These are phyloP conservation scores for Esox niger DNA, from an alignment of 2,113 vertebrate genomes.

Conservation along the genomic window DNA sequence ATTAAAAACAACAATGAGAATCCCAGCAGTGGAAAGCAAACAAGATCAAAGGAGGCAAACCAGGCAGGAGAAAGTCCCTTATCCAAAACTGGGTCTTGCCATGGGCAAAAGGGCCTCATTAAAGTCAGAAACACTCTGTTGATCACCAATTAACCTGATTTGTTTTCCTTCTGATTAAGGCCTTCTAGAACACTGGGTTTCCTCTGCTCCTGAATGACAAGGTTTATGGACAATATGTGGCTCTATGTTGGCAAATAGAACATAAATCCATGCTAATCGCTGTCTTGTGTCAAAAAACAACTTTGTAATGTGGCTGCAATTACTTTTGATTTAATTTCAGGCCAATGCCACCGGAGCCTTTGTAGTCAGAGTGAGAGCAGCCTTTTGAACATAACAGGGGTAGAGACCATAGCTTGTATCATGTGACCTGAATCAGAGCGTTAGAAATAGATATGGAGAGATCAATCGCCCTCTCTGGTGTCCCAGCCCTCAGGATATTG, in stretches of 20 bases:
- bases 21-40: slow-evolving; percentile 80
- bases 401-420: slow-evolving; percentile 33
- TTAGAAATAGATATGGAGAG: slow-evolving; percentile 46
- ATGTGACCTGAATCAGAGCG: slow-evolving; percentile 38
- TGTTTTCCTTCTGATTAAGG: slow-evolving; percentile 91
- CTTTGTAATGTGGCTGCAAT: slow-evolving; percentile 17
- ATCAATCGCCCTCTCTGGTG: slow-evolving; percentile 47
- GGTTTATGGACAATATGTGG: slow-evolving; percentile 82
- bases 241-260: slow-evolving; percentile 73
- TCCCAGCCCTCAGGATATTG: slow-evolving; percentile 41
- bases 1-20: slow-evolving; percentile 98
- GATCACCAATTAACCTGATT: slow-evolving; percentile 99
- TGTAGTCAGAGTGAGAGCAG: slow-evolving; percentile 32
- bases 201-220: slow-evolving; percentile 77
- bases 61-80: slow-evolving; percentile 84
- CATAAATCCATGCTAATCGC: slow-evolving; percentile 71
- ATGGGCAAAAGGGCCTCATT: slow-evolving; percentile 90
- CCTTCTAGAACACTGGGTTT: slow-evolving; percentile 79
- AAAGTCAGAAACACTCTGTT: slow-evolving; percentile 88
- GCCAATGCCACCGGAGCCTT: slow-evolving; percentile 23
- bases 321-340: slow-evolving; percentile 10
- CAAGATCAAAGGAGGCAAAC: slow-evolving; percentile 90
- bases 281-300: slow-evolving; percentile 59
- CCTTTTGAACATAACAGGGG: slow-evolving; percentile 38
- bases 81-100: slow-evolving; percentile 85